Evolutionary conservation across 2,113 vertebrate species (phyloP), one percentile per base, ranked within the genome.

Genomic region (Amphiprion ocellaris): DNA sequence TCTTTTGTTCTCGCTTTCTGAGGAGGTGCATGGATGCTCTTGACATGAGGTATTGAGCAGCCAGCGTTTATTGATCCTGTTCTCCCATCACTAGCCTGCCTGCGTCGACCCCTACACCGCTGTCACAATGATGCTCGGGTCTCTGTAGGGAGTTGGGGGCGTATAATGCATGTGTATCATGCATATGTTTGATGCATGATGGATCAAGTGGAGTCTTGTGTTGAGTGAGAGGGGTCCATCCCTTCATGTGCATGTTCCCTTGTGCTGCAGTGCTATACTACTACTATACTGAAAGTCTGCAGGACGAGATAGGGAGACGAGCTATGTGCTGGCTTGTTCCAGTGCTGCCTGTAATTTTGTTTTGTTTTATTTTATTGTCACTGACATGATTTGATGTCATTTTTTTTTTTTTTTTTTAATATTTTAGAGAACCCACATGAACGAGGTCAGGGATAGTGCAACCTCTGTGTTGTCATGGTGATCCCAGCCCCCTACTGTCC

Each of bases 61-160:
- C 82, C 72, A 53, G 39, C 70, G 60, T 26, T 14, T 59, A 83
- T 75, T 69, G 85, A 90, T 90, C 63, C 54, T 46, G 39, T 21
- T 8, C 33, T 76, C 75, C 49, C 67, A 39, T 30, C 14, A 1
- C 69, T n/a, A 56, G 55, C 66, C 4, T 21, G 49, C 63, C 77
- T 9, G 19, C 21, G 12, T 50, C 47, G 26, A 69, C 59, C 68
- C 47, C 71, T 55, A 50, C 68, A 49, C 70, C 15, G 41, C 62
- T n/a, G 50, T 65, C 55, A 83, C 73, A 79, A 39, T 69, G 24
- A 60, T 77, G 73, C 21, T 63, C 11, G 5, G 46, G 33, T 58
- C 56, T 52, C 60, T 59, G 39, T 8, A 47, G 59, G 55, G 52
- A 72, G 24, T 53, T 56, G 6, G 46, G 66, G 67, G 28, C 28